Evolutionary conservation across 2,797 vertebrate genomes (phyloP).

Genomic region (Chelon labrosus): DNA sequence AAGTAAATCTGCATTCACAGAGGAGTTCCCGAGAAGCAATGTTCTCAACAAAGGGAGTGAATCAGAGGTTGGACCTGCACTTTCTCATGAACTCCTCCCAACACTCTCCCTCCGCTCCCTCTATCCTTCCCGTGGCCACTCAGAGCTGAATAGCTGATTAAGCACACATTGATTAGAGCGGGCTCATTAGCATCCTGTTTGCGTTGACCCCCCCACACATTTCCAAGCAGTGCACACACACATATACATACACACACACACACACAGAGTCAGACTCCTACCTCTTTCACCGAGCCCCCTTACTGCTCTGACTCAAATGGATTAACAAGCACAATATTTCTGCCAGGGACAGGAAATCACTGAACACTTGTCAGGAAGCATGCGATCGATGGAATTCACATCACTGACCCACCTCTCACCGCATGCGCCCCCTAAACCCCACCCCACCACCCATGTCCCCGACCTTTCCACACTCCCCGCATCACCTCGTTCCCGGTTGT

Average conservation of each 20-base stretch:
- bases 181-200: constrained; percentile 91
- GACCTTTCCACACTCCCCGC: constrained; percentile 49
- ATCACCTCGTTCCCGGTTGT: constrained; percentile 28
- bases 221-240: constrained; percentile 50
- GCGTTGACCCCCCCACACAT: constrained; percentile 72
- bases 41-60: constrained; percentile 72
- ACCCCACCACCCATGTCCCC: constrained; percentile 23
- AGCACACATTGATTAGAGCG: constrained; percentile 88
- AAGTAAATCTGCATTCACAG: constrained; percentile 65
- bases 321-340: constrained; percentile 79
- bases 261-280: constrained; percentile 14
- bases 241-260: constrained; percentile 12
- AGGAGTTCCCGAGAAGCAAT: constrained; percentile 57
- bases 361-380: constrained; percentile 76
- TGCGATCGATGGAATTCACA: constrained; percentile 74
- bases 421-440: constrained; percentile 32
- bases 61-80: constrained; percentile 78
- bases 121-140: constrained; percentile 62
- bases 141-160: constrained; percentile 89
- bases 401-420: constrained; percentile 68
- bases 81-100: constrained; percentile 86
- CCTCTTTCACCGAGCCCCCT: constrained; percentile 57
- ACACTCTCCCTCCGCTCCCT: constrained; percentile 53
- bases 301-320: constrained; percentile 79
- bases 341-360: constrained; percentile 83